Conservation (phyloP, 2,797 vertebrate genomes). For the Sebastes kiyomatsui region DNA sequence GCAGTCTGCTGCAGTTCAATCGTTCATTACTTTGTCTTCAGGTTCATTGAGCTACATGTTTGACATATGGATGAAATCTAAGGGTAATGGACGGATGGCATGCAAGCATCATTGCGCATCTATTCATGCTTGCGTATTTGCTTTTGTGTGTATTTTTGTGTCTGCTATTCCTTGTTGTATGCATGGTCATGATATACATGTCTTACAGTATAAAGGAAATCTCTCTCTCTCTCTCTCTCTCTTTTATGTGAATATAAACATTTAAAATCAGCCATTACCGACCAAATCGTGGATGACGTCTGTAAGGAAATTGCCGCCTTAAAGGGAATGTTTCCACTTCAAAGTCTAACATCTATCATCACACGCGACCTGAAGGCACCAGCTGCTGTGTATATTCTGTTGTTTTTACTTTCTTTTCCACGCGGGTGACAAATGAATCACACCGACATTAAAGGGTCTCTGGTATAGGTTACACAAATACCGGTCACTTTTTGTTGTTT, state of each 20-base stretch:
- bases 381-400: conserved; percentile 8
- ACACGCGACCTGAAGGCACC: conserved; percentile 23
- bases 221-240: neutral
- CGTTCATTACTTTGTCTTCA: conserved; percentile 6
- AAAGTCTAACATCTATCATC: conserved; percentile 52
- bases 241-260: neutral
- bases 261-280: conserved; percentile 48
- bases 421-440: neutral
- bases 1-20: neutral
- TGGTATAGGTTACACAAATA: neutral
- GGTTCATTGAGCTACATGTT: neutral
- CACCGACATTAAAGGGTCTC: neutral
- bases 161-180: neutral
- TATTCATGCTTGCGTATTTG: neutral
- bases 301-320: conserved; percentile 22
- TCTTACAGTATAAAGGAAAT: neutral
- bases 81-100: neutral
- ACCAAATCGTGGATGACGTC: conserved; percentile 28
- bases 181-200: neutral
- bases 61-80: conserved; percentile 9
- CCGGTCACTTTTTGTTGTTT: neutral
- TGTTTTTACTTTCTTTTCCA: conserved; percentile 3
- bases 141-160: neutral
- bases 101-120: neutral
- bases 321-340: conserved; percentile 41